Conservation (phyloP, 1,140 invertebrate species). For the Globodera ellingtonae region DNA sequence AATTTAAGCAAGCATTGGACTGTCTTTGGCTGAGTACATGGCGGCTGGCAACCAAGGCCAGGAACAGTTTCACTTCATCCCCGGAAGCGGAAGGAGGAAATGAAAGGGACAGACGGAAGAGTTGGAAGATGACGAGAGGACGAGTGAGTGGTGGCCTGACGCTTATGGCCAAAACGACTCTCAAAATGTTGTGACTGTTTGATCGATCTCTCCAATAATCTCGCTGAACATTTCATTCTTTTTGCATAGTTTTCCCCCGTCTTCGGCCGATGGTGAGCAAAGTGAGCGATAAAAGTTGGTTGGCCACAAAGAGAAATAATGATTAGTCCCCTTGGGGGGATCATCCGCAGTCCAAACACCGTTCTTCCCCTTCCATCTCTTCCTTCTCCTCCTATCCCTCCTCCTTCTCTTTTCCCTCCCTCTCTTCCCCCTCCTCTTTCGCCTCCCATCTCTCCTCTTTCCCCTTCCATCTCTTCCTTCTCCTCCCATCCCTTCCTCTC, state of each 20-base stretch:
- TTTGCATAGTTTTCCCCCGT: not conserved
- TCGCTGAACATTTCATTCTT: not conserved
- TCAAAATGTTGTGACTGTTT: not conserved
- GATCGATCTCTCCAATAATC: not conserved
- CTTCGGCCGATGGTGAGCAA: conserved; percentile 1
- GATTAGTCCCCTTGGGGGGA: not conserved
- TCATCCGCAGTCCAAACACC: conserved; percentile 4
- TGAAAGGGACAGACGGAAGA: conserved; percentile 20
- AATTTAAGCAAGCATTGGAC: conserved; percentile 52
- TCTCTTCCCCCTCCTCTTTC: too few relatives aligned
- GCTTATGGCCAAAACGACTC: not conserved
- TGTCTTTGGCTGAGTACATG: conserved; percentile 54
- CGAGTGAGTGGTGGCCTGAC: not conserved
- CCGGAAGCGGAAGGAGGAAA: conserved; percentile 36
- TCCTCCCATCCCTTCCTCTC: too few relatives aligned
- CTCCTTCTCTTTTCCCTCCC: too few relatives aligned
- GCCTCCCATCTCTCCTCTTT: too few relatives aligned
- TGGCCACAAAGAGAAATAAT: conserved; percentile 3
- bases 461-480: not conserved
- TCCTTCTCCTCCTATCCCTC: not conserved
- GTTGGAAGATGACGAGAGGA: not conserved
- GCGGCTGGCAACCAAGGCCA: conserved; percentile 49
- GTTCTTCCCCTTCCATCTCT: not conserved
- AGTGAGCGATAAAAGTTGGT: conserved; percentile 12
- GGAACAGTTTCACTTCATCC: conserved; percentile 55